phyloP scores from a whole-genome alignment of 2,888 invertebrate species.

The Trissolcus japonicus region DNA sequence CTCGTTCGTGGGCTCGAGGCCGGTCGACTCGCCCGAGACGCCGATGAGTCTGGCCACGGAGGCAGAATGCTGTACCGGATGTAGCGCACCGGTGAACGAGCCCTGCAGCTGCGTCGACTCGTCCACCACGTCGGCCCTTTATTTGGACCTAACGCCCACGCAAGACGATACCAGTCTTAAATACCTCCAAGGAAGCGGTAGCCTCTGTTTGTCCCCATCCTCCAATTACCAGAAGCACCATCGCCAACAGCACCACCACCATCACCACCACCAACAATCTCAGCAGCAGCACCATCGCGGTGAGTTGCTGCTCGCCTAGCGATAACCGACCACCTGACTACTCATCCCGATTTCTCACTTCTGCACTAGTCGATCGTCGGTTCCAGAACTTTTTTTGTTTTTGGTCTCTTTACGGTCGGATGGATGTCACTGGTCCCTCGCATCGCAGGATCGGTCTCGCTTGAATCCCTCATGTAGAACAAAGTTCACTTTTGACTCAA shows the following conservation, averaged over 20 bases:
- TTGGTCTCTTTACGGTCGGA: neutral
- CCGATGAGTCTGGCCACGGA: constrained; percentile 79
- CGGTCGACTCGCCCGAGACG: constrained; percentile 90
- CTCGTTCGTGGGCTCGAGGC: constrained; percentile 91
- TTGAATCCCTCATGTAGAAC: too few relatives aligned
- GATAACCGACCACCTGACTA: constrained; percentile 68
- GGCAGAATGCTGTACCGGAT: constrained; percentile 70
- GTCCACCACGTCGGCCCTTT: constrained; percentile 56
- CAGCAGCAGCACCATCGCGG: constrained; percentile 78
- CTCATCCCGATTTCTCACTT: constrained; percentile 38
- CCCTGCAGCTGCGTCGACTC: constrained; percentile 55
- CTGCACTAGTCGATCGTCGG: constrained; percentile 59
- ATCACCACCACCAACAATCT: constrained; percentile 76
- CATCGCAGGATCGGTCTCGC: too few relatives aligned
- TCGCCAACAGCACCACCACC: constrained; percentile 62
- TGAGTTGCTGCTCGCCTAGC: constrained; percentile 78
- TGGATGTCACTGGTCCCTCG: too few relatives aligned
- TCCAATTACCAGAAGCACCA: constrained; percentile 61
- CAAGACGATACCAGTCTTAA: constrained; percentile 64
- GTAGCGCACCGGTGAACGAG: constrained; percentile 69
- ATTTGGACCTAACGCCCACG: constrained; percentile 67
- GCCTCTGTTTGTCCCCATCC: constrained; percentile 68
- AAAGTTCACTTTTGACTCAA: too few relatives aligned
- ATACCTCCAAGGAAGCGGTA: constrained; percentile 58
- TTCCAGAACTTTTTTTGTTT: neutral